Base-by-base conservation (phyloP, 2,888 invertebrate species). In the Noctua janthe region DNA sequence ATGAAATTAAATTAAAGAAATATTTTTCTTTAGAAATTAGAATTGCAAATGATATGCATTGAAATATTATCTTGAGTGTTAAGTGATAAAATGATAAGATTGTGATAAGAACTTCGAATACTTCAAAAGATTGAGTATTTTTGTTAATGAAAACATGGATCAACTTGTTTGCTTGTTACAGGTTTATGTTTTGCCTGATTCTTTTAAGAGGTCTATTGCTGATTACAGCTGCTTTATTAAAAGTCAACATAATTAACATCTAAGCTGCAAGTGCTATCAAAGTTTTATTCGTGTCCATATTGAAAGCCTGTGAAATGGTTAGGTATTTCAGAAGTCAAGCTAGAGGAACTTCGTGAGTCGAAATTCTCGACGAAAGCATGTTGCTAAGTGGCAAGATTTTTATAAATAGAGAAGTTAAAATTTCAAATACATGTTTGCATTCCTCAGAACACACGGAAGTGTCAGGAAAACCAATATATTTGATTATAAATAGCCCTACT, bases 401-500 rank as follows among this genome's bases (percentile, higher is more conserved):
- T 43, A 75, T 43, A 77, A 79, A 78, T 76, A 87, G 78, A 88
- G 86, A 87, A 74, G 80, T 71, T 72, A 67, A 69, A 69, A 82
- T 91, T 87, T 81, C 59, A 75, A 86, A 87, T 72, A 70, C 54
- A 76, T 91, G 88, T 91, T 90, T 91, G 90, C 88, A 90, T 91
- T 90, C 86, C 79, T 51, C 47, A 74, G 62, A 80, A 88, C 73
- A 89, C 87, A 88, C 83, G 91, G 91, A 92, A 92, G 90, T 89
- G 84, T 84, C 79, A 71, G 78, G 73, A 88, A 91, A 91, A 89
- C 84, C 81, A 87, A 90, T 90, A 87, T 81, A 88, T 89, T 87
- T 89, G 84, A 83, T 82, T 93, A 92, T 88, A 94, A 92, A 94
- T 94, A 93, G 90, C 90, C 84, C 71, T 69, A 88, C 86, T 87